Evolutionary conservation across 1,140 invertebrate genomes (phyloP), one percentile per base, ranked within the genome.

Genomic region (Carposina sasakii): DNA sequence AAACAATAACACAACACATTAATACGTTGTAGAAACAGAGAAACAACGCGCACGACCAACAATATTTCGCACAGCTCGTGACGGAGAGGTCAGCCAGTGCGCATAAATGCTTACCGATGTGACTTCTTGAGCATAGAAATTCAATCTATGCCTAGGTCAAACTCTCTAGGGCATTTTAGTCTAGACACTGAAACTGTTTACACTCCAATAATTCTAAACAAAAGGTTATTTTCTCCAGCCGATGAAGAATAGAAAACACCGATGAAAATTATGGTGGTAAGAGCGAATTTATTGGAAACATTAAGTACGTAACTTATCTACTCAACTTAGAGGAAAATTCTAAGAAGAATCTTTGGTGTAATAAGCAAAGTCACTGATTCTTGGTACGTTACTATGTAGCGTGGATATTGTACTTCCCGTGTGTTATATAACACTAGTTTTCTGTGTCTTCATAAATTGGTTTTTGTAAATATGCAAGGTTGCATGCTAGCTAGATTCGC

Each of bases 71-170:
- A 28, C 41, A 30, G 52, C 39, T 63, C 60, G 60, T 63, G 60
- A 63, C 44, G 34, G 8, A 31, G 21, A 39, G 60, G 60, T 63
- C 60, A 55, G 22, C 23, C 43, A 44, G 55, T 37, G 30, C 43
- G 23, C 46, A 37, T 39, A 48, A 51, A 56, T 49, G 45, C 50
- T 48, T 53, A 48, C 45, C 48, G 49, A 49, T 54, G 37, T 49
- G 52, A 56, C 49, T 59, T 12, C 42, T 54, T 47, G 48, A 52
- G 45, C 52, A 37, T 46, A 59, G 52, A 54, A 55, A 59, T 59
- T 59, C 48, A 59, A 63, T 59, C 53, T 55, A 42, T 59, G 57
- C 53, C 60, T 59, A 59, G 57, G 60, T 63, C 54, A 63, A 63
- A 59, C 56, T 63, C 56, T 63, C 60, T 59, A 54, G 50, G 58